A percentile compares a stretch with the other conserved stretches of the same genome.
Evolutionary conservation across 2,797 vertebrate genomes (phyloP).

Genomic region (Spheniscus humboldti): DNA sequence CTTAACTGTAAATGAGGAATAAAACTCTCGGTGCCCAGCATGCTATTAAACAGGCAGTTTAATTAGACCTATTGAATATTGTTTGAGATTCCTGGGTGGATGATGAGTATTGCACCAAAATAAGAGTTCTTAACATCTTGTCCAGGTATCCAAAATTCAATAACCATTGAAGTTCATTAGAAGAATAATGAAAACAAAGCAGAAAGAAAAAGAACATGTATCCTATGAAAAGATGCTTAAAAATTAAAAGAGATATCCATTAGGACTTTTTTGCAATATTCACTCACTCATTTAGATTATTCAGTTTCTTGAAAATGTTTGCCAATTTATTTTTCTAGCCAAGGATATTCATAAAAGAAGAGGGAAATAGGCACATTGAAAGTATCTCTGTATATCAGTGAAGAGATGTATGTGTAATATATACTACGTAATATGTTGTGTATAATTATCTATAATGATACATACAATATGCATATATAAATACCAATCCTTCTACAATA

Average conservation of each 20-base stretch:
- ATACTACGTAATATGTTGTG: background rate
- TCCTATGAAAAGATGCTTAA: background rate
- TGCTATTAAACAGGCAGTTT: background rate
- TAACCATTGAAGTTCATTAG: background rate
- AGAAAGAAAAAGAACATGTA: background rate
- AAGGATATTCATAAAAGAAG: background rate
- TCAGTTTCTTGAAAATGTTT: background rate
- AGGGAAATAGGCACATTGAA: background rate
- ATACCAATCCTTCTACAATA: background rate
- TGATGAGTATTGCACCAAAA: background rate
- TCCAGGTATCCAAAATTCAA: background rate
- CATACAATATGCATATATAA: background rate
- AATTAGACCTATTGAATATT: background rate
- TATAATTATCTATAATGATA: background rate
- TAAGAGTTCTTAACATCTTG: background rate
- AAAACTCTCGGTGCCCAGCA: background rate
- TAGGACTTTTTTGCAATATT: background rate
- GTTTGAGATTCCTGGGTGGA: background rate
- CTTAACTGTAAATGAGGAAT: background rate
- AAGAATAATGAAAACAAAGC: background rate
- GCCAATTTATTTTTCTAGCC: background rate
- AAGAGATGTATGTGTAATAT: background rate
- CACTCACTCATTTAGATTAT: background rate
- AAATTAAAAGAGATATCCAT: background rate
- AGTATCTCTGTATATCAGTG: background rate